Conservation (phyloP, 2,888 invertebrate species). For the Blastobasis lacticolella region DNA sequence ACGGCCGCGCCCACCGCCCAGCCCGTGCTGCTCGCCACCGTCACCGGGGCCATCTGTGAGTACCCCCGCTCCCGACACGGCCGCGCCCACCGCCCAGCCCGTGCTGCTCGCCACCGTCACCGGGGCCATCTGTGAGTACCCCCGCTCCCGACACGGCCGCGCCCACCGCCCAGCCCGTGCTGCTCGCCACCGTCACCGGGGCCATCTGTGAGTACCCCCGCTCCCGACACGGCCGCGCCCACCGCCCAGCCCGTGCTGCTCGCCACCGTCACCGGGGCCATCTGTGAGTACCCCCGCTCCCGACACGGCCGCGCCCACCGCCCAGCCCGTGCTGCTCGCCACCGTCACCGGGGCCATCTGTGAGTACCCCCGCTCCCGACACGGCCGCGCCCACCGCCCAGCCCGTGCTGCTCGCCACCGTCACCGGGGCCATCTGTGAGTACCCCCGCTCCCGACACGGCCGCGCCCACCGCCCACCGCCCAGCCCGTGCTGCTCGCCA, state of each 20-base stretch:
- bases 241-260: constrained; percentile 92
- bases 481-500: constrained; percentile 90
- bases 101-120: constrained; percentile 85
- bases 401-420: constrained; percentile 87
- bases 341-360: constrained; percentile 80
- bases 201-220: constrained; percentile 78
- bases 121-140: constrained; percentile 79
- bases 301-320: constrained; percentile 87
- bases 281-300: constrained; percentile 78
- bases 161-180: constrained; percentile 88
- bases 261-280: constrained; percentile 79
- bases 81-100: constrained; percentile 89
- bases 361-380: constrained; percentile 74
- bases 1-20: constrained; percentile 68
- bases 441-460: constrained; percentile 79
- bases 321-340: constrained; percentile 91
- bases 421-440: constrained; percentile 81
- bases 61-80: constrained; percentile 86
- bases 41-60: constrained; percentile 71
- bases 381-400: constrained; percentile 91
- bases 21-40: constrained; percentile 82
- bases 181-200: constrained; percentile 83
- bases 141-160: constrained; percentile 85
- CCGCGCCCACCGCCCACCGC: constrained; percentile 89
- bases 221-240: constrained; percentile 86